Base-by-base conservation (phyloP, 2,113 vertebrate genomes). In the Centrocercus urophasianus region DNA sequence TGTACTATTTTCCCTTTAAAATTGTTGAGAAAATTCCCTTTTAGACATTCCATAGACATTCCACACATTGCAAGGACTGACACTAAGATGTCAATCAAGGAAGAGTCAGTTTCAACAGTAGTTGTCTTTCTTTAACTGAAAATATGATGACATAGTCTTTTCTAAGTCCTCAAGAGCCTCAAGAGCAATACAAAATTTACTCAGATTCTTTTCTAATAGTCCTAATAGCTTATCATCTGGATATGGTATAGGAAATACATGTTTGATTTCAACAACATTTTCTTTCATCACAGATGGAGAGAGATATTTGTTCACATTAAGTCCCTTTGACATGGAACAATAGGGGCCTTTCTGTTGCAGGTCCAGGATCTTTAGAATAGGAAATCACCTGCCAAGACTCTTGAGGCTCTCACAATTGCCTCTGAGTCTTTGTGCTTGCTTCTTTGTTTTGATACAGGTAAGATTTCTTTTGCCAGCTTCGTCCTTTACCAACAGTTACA, bases 291-390 rank as follows among this genome's bases (percentile, higher is more conserved):
- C 11, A 57, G 1, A 8, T 22, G 7, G 22, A 32, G 80, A 57
- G 2, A 61, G 2, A 0, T 66, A 42, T 22, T 4, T 30, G 34
- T 61, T 76, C 13, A 25, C 12, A 8, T 18, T 13, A 11, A 1
- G 0, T 45, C 36, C 52, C 27, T 85, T 14, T 38, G 15, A 72
- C 6, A 54, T 75, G 50, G 57, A 78, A 2, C 13, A 71, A 5
- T 65, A 77, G 11, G 22, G 40, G 6, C 13, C 38, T 42, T 77
- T 73, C 32, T 89, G 3, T 43, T 63, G 32, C 25, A 81, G 11
- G 17, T 63, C 66, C 42, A 60, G 22, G 6, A 48, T 54, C 76
- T 74, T 52, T 18, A 45, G 30, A 25, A 61, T 27, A 86, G 32
- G 65, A 71, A 0, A 0, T 13, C 47, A 70, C 10, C 22, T 83